phyloP scores from a whole-genome alignment of 1,140 invertebrate genomes.

The Brachionus paranguensis region DNA sequence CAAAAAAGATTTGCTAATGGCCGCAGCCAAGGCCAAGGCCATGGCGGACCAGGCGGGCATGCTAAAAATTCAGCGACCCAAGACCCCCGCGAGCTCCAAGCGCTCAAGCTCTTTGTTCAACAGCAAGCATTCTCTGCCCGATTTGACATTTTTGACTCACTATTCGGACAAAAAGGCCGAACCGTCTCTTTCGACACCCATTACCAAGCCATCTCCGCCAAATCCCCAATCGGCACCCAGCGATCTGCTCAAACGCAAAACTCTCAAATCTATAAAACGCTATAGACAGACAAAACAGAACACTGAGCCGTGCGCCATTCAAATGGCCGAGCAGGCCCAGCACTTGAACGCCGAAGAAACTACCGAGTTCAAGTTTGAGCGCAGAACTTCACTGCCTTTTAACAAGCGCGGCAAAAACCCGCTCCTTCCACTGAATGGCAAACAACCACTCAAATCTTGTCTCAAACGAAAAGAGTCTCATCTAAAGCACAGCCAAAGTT shows the following conservation, averaged over 20 bases:
- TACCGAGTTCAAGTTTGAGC: not conserved
- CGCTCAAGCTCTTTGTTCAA: not conserved
- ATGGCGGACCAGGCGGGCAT: not conserved
- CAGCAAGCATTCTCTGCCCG: slow-evolving; percentile 8
- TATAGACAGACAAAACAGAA: slow-evolving; percentile 39
- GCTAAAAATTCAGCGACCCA: not conserved
- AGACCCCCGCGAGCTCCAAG: not conserved
- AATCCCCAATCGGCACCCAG: not conserved
- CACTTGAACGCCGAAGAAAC: not conserved
- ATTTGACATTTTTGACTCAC: slow-evolving; percentile 30
- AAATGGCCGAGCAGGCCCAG: not conserved
- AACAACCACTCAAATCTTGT: slow-evolving; percentile 37
- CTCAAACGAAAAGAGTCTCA: slow-evolving; percentile 21
- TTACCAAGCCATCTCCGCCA: not conserved
- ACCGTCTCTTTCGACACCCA: not conserved
- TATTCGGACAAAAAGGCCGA: slow-evolving; percentile 24
- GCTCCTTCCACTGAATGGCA: not conserved
- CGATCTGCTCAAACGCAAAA: slow-evolving; percentile 27
- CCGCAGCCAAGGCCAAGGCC: not conserved
- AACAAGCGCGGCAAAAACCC: not conserved
- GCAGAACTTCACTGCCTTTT: not conserved
- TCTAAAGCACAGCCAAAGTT: not conserved
- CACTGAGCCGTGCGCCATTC: not conserved
- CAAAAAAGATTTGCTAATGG: not conserved
- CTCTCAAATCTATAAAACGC: slow-evolving; percentile 34